Percentiles rank a stretch among this genome's conserved stretches.
Evolutionary conservation across 2,113 vertebrate genomes (phyloP).

Genomic region (Anoplopoma fimbria): DNA sequence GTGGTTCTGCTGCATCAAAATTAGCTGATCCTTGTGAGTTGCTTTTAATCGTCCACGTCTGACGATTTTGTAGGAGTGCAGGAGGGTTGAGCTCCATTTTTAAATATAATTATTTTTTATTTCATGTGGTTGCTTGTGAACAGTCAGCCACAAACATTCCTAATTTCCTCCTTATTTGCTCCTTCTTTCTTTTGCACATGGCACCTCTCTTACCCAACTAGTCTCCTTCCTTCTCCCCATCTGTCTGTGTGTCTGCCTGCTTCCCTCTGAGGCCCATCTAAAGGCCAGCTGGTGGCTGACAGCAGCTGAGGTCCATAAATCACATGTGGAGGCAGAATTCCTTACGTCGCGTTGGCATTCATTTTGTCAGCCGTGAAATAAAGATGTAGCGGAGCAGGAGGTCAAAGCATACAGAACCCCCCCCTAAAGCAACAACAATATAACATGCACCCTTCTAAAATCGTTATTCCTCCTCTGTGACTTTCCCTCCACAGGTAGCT

Average conservation of each 20-base stretch:
- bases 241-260: slow-evolving; percentile 8
- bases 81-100: background rate
- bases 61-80: no score
- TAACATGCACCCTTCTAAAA: slow-evolving; percentile 35
- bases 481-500: slow-evolving; percentile 70
- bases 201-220: slow-evolving; percentile 3
- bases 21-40: background rate
- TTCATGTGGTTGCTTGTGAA: background rate
- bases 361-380: slow-evolving; percentile 95
- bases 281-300: slow-evolving; percentile 88
- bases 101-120: background rate
- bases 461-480: slow-evolving; percentile 49
- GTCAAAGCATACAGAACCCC: slow-evolving; percentile 82
- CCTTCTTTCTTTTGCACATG: background rate
- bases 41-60: background rate
- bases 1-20: background rate
- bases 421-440: slow-evolving; percentile 41
- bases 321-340: slow-evolving; percentile 86
- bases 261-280: slow-evolving; percentile 86
- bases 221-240: slow-evolving; percentile 2
- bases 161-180: background rate
- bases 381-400: slow-evolving; percentile 93
- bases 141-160: background rate
- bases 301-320: slow-evolving; percentile 97
- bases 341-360: slow-evolving; percentile 87